Conservation (phyloP, 2,888 invertebrate genomes). For the Ditula angustiorana region DNA sequence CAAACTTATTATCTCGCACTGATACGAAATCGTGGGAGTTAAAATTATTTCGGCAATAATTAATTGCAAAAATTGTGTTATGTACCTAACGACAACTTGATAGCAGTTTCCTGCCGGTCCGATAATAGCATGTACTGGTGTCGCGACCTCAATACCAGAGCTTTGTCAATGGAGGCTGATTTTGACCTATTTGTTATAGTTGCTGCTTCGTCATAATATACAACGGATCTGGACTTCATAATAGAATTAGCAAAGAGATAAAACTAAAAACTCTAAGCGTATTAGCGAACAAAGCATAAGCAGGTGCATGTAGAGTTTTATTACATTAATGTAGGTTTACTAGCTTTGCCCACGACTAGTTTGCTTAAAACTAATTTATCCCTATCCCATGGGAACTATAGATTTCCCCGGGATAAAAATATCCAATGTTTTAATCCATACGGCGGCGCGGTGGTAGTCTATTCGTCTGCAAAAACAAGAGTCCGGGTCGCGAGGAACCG, state of each 20-base stretch:
- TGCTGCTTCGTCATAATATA: background rate
- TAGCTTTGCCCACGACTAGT: too few species aligned
- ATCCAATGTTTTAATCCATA: too few species aligned
- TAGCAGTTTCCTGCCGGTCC: constrained; percentile 75
- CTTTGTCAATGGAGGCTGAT: constrained; percentile 81
- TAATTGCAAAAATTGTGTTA: constrained; percentile 82
- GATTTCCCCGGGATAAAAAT: too few species aligned
- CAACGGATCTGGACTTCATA: background rate
- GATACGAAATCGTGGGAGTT: constrained; percentile 71
- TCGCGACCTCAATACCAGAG: constrained; percentile 77
- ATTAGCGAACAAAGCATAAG: too few species aligned
- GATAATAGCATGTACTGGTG: constrained; percentile 75
- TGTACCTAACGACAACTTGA: constrained; percentile 81
- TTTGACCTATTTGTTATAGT: constrained; percentile 72
- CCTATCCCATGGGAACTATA: too few species aligned
- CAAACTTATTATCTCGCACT: constrained; percentile 44
- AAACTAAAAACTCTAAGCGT: background rate
- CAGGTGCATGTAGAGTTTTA: too few species aligned
- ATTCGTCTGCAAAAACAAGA: too few species aligned
- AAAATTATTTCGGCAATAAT: constrained; percentile 81
- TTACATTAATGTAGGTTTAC: too few species aligned
- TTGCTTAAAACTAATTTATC: too few species aligned
- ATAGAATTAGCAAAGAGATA: constrained; percentile 6
- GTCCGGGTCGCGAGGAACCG: too few species aligned
- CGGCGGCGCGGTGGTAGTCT: too few species aligned